Percentiles rank a stretch among this genome's conserved stretches.
phyloP scores from a whole-genome alignment of 1,140 invertebrate genomes.

The Drosophila orena region DNA sequence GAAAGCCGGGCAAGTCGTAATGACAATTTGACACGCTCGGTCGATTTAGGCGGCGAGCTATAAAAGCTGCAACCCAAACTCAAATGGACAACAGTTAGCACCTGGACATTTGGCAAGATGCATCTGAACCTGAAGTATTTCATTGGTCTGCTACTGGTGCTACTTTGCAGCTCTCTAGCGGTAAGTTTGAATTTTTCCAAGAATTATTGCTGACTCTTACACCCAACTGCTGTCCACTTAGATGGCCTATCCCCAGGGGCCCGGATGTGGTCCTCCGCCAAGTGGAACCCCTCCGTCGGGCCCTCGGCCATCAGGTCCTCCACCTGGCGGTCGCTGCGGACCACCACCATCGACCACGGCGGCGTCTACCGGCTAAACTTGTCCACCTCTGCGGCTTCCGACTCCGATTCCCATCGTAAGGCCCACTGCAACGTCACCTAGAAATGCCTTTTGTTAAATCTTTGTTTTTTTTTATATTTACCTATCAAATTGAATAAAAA shows the following conservation, averaged over 20 bases:
- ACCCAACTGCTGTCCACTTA: not conserved
- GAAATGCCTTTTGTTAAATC: conserved; percentile 25
- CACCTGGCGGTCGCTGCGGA: conserved; percentile 38
- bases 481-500: not conserved
- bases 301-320: conserved; percentile 50
- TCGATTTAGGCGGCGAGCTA: conserved; percentile 1
- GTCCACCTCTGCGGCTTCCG: not conserved
- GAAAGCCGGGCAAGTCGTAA: not conserved
- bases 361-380: conserved; percentile 37
- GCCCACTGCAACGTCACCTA: not conserved
- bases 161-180: conserved; percentile 49
- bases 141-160: conserved; percentile 50
- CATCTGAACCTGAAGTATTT: conserved; percentile 53
- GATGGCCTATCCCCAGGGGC: conserved; percentile 50
- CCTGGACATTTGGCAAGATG: conserved; percentile 42
- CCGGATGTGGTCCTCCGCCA: conserved; percentile 56
- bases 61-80: conserved; percentile 25
- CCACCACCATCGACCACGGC: conserved; percentile 55
- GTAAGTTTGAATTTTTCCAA: conserved; percentile 16
- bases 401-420: not conserved
- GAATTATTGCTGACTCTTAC: not conserved
- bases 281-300: conserved; percentile 60
- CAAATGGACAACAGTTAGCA: conserved; percentile 3
- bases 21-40: conserved; percentile 53
- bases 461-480: conserved; percentile 3